Evolutionary conservation across 30 jellyfish, hydroid and myxozoan species (phyloP).

Genomic region (Chironex yamaguchii): DNA sequence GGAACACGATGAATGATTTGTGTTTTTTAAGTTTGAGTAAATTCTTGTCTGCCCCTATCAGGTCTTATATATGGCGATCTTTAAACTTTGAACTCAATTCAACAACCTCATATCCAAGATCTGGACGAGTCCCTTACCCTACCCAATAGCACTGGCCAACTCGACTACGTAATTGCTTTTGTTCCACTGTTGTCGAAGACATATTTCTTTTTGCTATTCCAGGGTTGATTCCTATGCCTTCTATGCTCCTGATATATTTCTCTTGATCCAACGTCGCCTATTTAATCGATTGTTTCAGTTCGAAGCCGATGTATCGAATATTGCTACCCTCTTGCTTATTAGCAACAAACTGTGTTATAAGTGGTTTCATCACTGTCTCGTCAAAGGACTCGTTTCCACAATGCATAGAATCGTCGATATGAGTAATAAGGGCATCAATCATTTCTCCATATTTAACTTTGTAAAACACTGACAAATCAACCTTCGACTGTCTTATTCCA

Average conservation of each 20-base stretch:
- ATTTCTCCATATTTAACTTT: too few species aligned
- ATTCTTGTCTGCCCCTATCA: neutral
- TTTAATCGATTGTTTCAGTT: neutral
- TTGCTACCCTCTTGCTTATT: neutral
- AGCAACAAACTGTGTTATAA: neutral
- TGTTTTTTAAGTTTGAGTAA: neutral
- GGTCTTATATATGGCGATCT: neutral
- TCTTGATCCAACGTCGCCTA: neutral
- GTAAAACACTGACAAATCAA: conserved; percentile 28
- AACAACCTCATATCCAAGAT: neutral
- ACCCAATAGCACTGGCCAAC: neutral
- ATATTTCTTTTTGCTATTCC: neutral
- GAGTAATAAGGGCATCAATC: neutral
- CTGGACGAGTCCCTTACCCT: neutral
- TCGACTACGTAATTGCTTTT: neutral
- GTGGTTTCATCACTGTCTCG: neutral
- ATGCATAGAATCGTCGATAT: conserved; percentile 5
- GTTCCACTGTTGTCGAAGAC: neutral
- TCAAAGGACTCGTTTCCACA: neutral
- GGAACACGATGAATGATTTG: too few species aligned
- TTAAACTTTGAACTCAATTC: neutral
- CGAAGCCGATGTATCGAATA: neutral
- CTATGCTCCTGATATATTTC: neutral
- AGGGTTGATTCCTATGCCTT: neutral
- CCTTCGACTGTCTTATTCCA: conserved; percentile 1